Evolutionary conservation across 2,888 invertebrate species (phyloP), one percentile per base, ranked within the genome.

Genomic region (Yponomeuta cagnagella): DNA sequence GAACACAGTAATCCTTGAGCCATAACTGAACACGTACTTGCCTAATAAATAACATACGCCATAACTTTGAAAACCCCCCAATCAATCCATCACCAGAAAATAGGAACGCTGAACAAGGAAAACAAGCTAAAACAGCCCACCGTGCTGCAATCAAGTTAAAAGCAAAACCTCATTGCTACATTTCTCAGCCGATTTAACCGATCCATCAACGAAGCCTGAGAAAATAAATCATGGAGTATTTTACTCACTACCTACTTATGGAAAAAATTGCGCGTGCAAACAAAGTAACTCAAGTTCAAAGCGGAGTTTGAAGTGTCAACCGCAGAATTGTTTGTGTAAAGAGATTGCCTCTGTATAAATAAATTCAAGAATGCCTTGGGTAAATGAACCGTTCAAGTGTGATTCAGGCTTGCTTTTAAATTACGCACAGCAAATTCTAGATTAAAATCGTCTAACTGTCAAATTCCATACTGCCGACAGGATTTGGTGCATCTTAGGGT

Each of bases 81-180:
- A 58, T 15, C 52, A 58, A 58, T 58, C 52, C 15, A 58, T 58
- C 52, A 58, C 52, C 15, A 58, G 52, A 58, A 58, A 58, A 58
- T 58, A 43, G 43, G 43, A 43, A 8, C 43, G 52, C 15, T 58
- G 52, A 58, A 58, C 52, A 58, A 58, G 52, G 52, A 58, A 58
- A 58, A 58, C 15, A 12, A 1, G 52, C 52, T 15, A 58, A 58
- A 58, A 58, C 52, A 58, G 52, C 52, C 12, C 52, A 58, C 8
- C 43, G 43, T 43, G 52, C 15, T 58, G 52, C 52, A 58, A 58
- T 58, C 52, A 58, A 12, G 52, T 58, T 58, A 58, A 58, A 58
- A 58, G 52, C 52, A 58, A 58, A 58, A 58, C 52, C 52, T 58
- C 52, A 58, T 58, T 58, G 52, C 52, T 58, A 58, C 52, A 58